Base-by-base conservation (phyloP, 2,797 vertebrate species). In the Thalassophryne amazonica region DNA sequence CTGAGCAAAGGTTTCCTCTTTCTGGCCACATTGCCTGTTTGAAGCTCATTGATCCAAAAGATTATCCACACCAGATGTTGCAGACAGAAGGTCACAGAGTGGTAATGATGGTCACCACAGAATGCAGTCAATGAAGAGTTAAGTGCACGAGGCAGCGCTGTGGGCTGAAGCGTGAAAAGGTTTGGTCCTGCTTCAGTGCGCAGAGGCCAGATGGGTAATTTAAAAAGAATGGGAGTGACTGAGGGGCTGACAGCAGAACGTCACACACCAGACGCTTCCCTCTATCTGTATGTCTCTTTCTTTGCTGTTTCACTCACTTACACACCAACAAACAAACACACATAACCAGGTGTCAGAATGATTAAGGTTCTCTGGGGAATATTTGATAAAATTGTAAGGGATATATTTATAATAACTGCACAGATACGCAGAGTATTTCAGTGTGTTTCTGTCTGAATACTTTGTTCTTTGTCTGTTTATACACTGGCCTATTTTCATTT, bases 191-290 rank as follows among this genome's bases (percentile, higher is more conserved):
- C 60, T 66, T 50, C 66, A 38, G 23, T 45, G 50, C 54, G 33
- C 66, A 73, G 58, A 61, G 55, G 63, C 62, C 63, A 53, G 69
- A 51, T 54, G 66, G 67, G 56, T 59, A 75, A 72, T 78, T 78
- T 63, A 59, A 65, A 71, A 73, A 74, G 54, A 69, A 59, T 25
- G 61, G 36, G 68, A 65, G 68, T 53, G 53, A 58, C 75, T 21
- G 36, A 43, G 51, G 30, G 73, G 80, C 71, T 72, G 9, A 46
- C 38, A 51, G 37, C 62, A 47, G 38, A 59, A 60, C 39, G 51
- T 53, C 64, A 67, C 65, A 56, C 37, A 43, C 41, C 34, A 41
- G 29, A 51, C 54, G 19, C 30, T 11, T 7, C 32, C 9, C 19
- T 36, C 41, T 20, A 13, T 41, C 36, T 43, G 25, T 31, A 60